Evolutionary conservation across 2,113 vertebrate species (phyloP).

Genomic region (Ameiurus melas): DNA sequence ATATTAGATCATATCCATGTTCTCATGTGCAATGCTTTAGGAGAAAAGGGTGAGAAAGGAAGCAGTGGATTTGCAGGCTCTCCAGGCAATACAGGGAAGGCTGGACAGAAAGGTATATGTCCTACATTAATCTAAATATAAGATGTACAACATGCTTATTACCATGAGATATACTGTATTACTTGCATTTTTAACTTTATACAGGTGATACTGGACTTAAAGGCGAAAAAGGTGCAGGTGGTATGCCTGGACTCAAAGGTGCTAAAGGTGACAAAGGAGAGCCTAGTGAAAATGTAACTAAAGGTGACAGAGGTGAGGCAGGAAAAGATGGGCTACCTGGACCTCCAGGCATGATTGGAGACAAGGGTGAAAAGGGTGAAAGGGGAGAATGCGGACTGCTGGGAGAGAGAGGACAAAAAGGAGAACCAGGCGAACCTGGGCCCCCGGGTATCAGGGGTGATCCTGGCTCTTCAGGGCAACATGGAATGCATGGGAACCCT

Average conservation of each 20-base stretch:
- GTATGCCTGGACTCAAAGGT: conserved; percentile 80
- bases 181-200: conserved; percentile 16
- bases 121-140: not conserved
- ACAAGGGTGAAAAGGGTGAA: conserved; percentile 83
- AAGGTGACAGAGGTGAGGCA: conserved; percentile 85
- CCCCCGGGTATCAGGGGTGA: conserved; percentile 79
- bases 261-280: conserved; percentile 83
- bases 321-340: conserved; percentile 70
- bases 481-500: conserved; percentile 74
- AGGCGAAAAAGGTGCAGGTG: conserved; percentile 83
- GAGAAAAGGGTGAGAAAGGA: conserved; percentile 87
- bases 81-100: conserved; percentile 86
- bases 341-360: conserved; percentile 70
- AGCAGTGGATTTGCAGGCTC: conserved; percentile 76
- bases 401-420: conserved; percentile 81
- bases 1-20: not conserved
- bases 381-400: conserved; percentile 80
- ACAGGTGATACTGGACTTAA: conserved; percentile 84
- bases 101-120: conserved; percentile 82
- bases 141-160: not conserved
- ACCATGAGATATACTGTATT: not conserved
- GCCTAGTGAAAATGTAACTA: conserved; percentile 80
- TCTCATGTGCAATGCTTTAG: conserved; percentile 60
- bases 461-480: conserved; percentile 78
- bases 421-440: conserved; percentile 79